Percentiles rank a stretch among this genome's conserved stretches.
Evolutionary conservation across 1,140 invertebrate species (phyloP).

Genomic region (Melitaea cinxia): DNA sequence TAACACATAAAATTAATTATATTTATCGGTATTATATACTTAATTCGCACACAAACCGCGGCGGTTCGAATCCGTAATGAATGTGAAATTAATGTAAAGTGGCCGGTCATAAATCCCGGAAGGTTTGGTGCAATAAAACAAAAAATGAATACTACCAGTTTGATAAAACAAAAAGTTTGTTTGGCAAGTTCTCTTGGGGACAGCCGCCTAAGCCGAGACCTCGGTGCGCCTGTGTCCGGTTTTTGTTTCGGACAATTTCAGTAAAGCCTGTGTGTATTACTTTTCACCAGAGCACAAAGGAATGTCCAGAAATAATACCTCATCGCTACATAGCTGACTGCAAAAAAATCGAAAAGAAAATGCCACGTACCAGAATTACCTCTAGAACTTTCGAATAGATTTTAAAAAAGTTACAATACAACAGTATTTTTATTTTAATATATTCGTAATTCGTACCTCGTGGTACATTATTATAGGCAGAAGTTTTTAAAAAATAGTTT

Average conservation of each 20-base stretch:
- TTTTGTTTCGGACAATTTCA: slow-evolving; percentile 51
- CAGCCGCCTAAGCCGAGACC: slow-evolving; percentile 38
- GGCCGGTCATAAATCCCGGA: slow-evolving; percentile 68
- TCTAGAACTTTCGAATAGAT: too few species aligned
- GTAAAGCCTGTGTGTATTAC: slow-evolving; percentile 31
- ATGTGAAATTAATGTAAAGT: slow-evolving; percentile 78
- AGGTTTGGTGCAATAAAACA: slow-evolving; percentile 70
- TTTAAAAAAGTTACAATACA: too few species aligned
- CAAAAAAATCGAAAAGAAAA: slow-evolving; percentile 30
- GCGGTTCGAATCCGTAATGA: slow-evolving; percentile 55
- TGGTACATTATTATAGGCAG: too few species aligned
- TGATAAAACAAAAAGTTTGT: slow-evolving; percentile 75
- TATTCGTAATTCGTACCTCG: too few species aligned
- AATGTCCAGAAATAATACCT: slow-evolving; percentile 29
- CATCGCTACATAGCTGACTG: slow-evolving; percentile 17
- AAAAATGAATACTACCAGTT: slow-evolving; percentile 75
- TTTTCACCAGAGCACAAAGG: slow-evolving; percentile 31
- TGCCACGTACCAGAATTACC: not conserved
- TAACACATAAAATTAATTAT: not conserved
- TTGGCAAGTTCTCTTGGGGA: slow-evolving; percentile 60
- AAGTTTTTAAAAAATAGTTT: too few species aligned
- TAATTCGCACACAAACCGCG: slow-evolving; percentile 12
- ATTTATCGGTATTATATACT: slow-evolving; percentile 2
- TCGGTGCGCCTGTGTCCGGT: slow-evolving; percentile 28
- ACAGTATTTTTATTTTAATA: too few species aligned